Conservation (phyloP, 2,797 vertebrate genomes). For the Kryptolebias ocellatus region DNA sequence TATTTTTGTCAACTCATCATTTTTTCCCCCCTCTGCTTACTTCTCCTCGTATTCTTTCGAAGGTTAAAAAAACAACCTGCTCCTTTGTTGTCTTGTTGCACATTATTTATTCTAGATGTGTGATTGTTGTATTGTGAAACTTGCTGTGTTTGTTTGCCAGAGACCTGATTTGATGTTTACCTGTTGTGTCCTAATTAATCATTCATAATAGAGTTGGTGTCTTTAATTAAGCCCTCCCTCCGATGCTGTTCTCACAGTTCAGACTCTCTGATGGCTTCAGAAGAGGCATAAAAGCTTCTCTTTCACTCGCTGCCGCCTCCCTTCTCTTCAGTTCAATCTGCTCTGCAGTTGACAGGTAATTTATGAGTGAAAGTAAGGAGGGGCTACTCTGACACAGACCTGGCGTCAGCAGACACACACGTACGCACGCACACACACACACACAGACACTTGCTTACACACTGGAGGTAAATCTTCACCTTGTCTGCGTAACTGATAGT, state of each 20-base stretch:
- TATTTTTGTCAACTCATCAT: constrained; percentile 17
- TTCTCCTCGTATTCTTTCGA: constrained; percentile 1
- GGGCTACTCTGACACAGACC: constrained; percentile 52
- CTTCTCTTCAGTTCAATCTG: constrained; percentile 69
- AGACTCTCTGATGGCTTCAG: constrained; percentile 45
- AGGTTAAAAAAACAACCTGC: background rate
- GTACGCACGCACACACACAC: constrained; percentile 11
- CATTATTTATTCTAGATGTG: constrained; percentile 28
- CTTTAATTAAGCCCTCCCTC: constrained; percentile 57
- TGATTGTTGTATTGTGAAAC: constrained; percentile 30
- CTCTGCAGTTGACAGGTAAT: constrained; percentile 78
- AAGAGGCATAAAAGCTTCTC: constrained; percentile 45
- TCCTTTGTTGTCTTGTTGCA: constrained; percentile 22
- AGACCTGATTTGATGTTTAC: constrained; percentile 49
- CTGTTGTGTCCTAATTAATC: constrained; percentile 58
- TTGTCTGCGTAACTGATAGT: constrained; percentile 67
- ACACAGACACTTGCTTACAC: constrained; percentile 19
- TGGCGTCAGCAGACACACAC: constrained; percentile 54
- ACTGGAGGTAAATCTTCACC: constrained; percentile 60
- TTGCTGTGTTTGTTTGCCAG: constrained; percentile 38
- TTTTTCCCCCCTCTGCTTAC: background rate
- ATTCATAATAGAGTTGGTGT: constrained; percentile 49
- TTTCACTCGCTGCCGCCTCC: constrained; percentile 42
- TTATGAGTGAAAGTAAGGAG: constrained; percentile 65
- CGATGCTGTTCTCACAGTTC: constrained; percentile 47